Evolutionary conservation across 2,113 vertebrate species (phyloP).

Genomic region (Tragelaphus imberbis): DNA sequence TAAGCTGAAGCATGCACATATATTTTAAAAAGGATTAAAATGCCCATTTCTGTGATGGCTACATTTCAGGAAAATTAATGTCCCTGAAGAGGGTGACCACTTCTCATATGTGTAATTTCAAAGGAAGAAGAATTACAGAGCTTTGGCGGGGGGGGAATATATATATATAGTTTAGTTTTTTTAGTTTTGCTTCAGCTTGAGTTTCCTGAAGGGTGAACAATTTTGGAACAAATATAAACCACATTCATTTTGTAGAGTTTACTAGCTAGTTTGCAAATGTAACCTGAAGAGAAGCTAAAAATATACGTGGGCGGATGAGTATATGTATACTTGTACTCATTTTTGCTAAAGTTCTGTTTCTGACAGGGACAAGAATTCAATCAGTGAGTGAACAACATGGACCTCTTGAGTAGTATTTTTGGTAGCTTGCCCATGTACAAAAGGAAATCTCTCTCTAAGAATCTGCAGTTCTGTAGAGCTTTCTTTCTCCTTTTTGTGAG

Average conservation of each 20-base stretch:
- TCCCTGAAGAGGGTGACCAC: neutral
- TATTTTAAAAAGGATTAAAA: neutral
- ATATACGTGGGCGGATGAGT: neutral
- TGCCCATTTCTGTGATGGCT: neutral
- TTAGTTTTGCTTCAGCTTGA: neutral
- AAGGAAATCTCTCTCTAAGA: neutral
- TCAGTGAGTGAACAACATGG: neutral
- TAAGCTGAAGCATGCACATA: neutral
- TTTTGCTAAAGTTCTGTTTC: neutral
- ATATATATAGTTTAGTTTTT: no score
- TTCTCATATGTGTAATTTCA: neutral
- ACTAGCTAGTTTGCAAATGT: neutral
- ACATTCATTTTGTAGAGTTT: neutral
- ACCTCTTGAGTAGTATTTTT: neutral
- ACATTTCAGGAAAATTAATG: neutral
- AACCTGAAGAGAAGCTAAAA: neutral
- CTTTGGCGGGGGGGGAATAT: neutral
- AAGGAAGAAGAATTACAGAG: neutral
- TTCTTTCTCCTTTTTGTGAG: neutral
- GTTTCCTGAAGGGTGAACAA: neutral
- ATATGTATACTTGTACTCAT: neutral
- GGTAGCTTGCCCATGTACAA: neutral
- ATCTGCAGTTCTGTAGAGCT: neutral
- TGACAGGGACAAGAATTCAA: neutral
- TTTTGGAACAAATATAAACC: neutral